Conservation (phyloP, 2,113 vertebrate species). For the Mus musculus region GRCm39 chr9:13934001-13934500, state of each 20-base stretch:
- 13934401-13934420: not conserved
- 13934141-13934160: not conserved
- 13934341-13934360: slow-evolving; percentile 18
- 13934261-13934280: not conserved
- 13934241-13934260: not conserved
- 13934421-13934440: slow-evolving; percentile 51
- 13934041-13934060: not conserved
- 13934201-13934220: not conserved
- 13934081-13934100: not conserved
- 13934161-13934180: not conserved
- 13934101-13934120: not conserved
- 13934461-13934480: slow-evolving; percentile 56
- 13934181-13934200: not conserved
- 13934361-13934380: slow-evolving; percentile 4
- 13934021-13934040: not conserved
- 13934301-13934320: not conserved
- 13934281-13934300: not conserved
- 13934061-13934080: not conserved
- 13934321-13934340: not conserved
- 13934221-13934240: too few species aligned
- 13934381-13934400: not conserved
- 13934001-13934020: not conserved
- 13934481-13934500: slow-evolving; percentile 40
- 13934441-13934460: slow-evolving; percentile 50
- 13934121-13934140: not conserved